Evolutionary conservation across 2,888 invertebrate species (phyloP).

Genomic region (Dasypolia templi): DNA sequence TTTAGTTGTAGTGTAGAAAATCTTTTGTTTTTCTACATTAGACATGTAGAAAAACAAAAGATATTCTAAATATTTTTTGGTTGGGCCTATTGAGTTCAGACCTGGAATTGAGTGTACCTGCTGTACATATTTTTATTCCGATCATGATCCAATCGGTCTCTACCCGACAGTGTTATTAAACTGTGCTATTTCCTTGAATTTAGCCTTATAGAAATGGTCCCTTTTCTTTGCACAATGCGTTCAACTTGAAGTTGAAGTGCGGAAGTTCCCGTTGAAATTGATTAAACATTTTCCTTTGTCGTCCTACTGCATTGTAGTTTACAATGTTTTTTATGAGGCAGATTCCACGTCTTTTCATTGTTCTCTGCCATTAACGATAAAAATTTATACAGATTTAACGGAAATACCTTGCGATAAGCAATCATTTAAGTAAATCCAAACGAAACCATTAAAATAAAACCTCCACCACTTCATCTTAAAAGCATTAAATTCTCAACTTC

Average conservation of each 20-base stretch:
- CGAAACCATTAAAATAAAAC: constrained; percentile 15
- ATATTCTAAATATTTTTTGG: too few species aligned
- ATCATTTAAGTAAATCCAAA: constrained; percentile 1
- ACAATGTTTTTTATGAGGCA: constrained; percentile 25
- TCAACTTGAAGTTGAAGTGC: constrained; percentile 36
- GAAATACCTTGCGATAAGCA: neutral
- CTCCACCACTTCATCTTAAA: constrained; percentile 22
- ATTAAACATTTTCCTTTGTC: constrained; percentile 57
- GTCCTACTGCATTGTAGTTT: constrained; percentile 27
- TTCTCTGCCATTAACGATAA: neutral
- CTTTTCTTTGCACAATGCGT: constrained; percentile 61
- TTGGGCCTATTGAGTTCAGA: neutral
- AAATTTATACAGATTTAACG: neutral
- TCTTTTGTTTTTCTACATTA: too few species aligned
- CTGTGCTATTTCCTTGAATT: constrained; percentile 64
- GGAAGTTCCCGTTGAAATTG: constrained; percentile 51
- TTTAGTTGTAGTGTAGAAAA: neutral
- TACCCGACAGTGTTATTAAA: constrained; percentile 60
- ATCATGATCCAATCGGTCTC: constrained; percentile 66
- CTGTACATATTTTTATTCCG: constrained; percentile 19
- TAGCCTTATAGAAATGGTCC: constrained; percentile 58
- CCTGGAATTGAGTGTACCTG: constrained; percentile 10
- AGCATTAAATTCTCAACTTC: constrained; percentile 23
- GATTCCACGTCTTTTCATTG: constrained; percentile 3
- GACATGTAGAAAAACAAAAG: too few species aligned